A percentile compares a stretch with the other conserved stretches of the same genome.
phyloP scores from a whole-genome alignment of 2,797 vertebrate genomes.

The Hirundo rustica region DNA sequence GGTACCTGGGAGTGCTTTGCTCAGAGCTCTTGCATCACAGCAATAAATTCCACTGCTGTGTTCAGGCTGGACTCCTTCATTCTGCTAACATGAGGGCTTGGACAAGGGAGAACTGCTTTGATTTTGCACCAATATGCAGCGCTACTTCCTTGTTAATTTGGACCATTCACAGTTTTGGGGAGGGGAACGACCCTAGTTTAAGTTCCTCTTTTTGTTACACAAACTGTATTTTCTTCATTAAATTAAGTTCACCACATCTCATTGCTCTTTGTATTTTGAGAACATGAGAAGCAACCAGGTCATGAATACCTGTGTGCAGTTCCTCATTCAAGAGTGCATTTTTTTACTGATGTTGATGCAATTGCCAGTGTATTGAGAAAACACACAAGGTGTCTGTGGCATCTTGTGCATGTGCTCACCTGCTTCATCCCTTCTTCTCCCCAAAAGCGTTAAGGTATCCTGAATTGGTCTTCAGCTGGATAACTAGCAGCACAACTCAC shows the following conservation, averaged over 20 bases:
- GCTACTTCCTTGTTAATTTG: neutral
- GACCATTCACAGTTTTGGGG: neutral
- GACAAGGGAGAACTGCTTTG: neutral
- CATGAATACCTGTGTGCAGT: neutral
- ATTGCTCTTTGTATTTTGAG: neutral
- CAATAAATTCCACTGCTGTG: neutral
- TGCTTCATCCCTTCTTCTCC: neutral
- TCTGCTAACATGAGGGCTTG: neutral
- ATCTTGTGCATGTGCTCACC: neutral
- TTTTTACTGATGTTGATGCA: neutral
- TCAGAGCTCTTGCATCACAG: constrained; percentile 21
- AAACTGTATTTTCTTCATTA: neutral
- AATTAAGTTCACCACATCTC: neutral
- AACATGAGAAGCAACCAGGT: neutral
- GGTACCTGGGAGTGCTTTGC: neutral
- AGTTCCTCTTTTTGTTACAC: neutral
- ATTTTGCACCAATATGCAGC: neutral
- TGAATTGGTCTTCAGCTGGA: neutral
- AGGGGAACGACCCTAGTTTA: neutral
- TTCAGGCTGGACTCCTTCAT: neutral
- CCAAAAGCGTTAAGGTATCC: neutral
- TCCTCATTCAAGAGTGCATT: neutral
- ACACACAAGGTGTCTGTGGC: neutral
- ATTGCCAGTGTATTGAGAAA: neutral
- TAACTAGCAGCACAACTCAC: neutral